Conservation (phyloP, 2,113 vertebrate genomes). For the Ochotona princeps region DNA sequence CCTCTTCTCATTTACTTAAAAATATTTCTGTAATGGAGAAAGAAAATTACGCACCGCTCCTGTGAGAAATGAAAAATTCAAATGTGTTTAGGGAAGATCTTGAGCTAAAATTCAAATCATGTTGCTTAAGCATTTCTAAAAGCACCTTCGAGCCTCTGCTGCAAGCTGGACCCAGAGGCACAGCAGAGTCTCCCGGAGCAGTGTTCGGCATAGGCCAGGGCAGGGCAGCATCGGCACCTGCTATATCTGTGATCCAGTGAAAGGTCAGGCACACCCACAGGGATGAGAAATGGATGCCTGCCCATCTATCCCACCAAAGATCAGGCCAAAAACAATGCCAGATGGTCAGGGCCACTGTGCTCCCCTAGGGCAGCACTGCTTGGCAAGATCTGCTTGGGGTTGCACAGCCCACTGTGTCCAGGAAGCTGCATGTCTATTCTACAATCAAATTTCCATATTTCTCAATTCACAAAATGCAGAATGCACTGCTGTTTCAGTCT, state of each 20-base stretch:
- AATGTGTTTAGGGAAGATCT: slow-evolving; percentile 67
- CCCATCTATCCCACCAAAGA: neutral
- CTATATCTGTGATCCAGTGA: neutral
- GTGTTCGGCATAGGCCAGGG: accelerated
- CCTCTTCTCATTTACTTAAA: slow-evolving; percentile 69
- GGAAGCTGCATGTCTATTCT: neutral
- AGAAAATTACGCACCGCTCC: neutral
- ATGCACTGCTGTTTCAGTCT: neutral
- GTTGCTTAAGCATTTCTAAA: slow-evolving; percentile 61
- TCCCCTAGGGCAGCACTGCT: neutral
- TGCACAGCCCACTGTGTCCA: neutral
- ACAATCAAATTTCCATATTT: neutral
- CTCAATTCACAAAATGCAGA: neutral
- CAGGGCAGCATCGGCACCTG: neutral
- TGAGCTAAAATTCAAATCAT: slow-evolving; percentile 53
- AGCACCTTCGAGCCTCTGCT: slow-evolving; percentile 44
- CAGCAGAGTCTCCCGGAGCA: neutral
- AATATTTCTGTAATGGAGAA: slow-evolving; percentile 69
- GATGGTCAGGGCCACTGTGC: neutral
- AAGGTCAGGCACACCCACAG: neutral
- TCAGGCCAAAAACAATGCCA: accelerated
- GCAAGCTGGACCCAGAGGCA: neutral
- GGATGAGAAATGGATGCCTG: accelerated
- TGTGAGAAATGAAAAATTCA: slow-evolving; percentile 72
- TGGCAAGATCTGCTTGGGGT: neutral